A percentile compares a stretch with the other conserved stretches of the same genome.
Evolutionary conservation across 2,888 invertebrate species (phyloP).

Genomic region (Lithosia quadra): DNA sequence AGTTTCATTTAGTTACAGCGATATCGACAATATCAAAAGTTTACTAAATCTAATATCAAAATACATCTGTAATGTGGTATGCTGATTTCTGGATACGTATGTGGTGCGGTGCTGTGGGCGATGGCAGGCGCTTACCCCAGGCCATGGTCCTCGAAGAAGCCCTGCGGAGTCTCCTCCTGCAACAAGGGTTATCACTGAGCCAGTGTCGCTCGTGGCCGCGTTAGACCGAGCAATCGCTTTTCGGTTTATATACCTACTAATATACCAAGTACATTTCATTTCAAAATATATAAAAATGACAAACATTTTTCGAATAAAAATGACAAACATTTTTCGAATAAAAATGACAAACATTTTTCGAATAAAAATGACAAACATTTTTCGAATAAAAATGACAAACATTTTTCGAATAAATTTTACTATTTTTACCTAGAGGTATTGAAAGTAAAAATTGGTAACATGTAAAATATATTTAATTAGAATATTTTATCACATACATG

Average conservation of each 20-base stretch:
- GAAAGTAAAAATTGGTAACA: constrained; percentile 44
- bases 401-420: not conserved
- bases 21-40: constrained; percentile 39
- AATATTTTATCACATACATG: constrained; percentile 49
- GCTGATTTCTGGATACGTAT: constrained; percentile 44
- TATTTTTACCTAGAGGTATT: constrained; percentile 10
- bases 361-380: not conserved
- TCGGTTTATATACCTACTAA: constrained; percentile 66
- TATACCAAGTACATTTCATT: not conserved
- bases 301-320: not conserved
- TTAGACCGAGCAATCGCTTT: constrained; percentile 82
- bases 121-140: constrained; percentile 90
- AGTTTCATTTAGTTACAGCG: constrained; percentile 9
- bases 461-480: constrained; percentile 54
- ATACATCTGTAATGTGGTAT: constrained; percentile 32
- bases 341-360: not conserved
- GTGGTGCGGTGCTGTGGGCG: constrained; percentile 29
- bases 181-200: constrained; percentile 89
- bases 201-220: constrained; percentile 83
- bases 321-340: not conserved
- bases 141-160: constrained; percentile 99
- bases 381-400: not conserved
- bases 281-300: not conserved
- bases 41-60: constrained; percentile 46
- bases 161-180: constrained; percentile 99